These are phyloP conservation scores for Hanleya hanleyi DNA, from an alignment of 2,888 invertebrate genomes.

Conservation along the genomic window DNA sequence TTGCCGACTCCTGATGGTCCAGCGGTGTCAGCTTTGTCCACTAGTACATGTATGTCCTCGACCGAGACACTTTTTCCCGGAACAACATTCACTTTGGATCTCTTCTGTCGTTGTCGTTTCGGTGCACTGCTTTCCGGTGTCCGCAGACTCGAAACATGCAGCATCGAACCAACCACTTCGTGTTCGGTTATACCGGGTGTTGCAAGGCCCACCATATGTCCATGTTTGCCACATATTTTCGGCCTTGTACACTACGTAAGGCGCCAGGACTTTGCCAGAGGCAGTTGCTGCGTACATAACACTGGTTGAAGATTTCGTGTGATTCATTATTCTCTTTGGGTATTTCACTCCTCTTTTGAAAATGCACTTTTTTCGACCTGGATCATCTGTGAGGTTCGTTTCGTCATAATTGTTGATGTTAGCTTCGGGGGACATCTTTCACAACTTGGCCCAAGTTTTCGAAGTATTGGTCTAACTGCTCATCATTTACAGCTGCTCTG, in stretches of 20 bases:
- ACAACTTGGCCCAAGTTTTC: too few species aligned
- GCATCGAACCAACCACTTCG: conserved; percentile 66
- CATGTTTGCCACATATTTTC: conserved; percentile 70
- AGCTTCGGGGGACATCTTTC: too few species aligned
- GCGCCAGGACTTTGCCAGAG: conserved; percentile 66
- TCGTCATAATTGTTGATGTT: conserved; percentile 69
- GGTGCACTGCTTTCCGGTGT: not conserved
- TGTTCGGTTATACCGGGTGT: conserved; percentile 68
- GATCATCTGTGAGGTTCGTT: conserved; percentile 68
- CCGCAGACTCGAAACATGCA: conserved; percentile 48
- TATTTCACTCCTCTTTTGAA: conserved; percentile 37
- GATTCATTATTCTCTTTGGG: conserved; percentile 67
- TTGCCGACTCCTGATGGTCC: too few species aligned
- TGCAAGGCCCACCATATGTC: conserved; percentile 69
- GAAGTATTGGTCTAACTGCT: too few species aligned
- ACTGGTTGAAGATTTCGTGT: conserved; percentile 61
- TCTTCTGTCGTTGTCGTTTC: not conserved
- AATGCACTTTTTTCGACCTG: conserved; percentile 47
- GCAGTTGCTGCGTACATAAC: conserved; percentile 72
- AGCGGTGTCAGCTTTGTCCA: too few species aligned
- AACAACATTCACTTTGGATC: not conserved
- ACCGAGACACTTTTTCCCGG: not conserved
- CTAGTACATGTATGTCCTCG: not conserved
- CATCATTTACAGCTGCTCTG: too few species aligned
- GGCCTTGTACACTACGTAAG: conserved; percentile 73